Percentiles rank a stretch among this genome's conserved stretches.
Evolutionary conservation across 2,888 invertebrate genomes (phyloP).

Genomic region (Clanis bilineata): DNA sequence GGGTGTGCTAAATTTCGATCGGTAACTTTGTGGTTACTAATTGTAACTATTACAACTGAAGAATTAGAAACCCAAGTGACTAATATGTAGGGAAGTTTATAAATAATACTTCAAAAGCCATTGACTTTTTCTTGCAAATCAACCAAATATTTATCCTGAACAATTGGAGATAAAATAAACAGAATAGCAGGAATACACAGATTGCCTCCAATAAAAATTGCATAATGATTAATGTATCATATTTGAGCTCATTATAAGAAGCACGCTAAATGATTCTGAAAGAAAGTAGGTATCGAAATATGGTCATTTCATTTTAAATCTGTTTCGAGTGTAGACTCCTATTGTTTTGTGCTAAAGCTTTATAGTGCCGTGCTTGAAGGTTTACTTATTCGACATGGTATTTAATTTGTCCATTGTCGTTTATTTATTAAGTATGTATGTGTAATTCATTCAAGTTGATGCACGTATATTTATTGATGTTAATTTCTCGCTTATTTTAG

Average conservation of each 20-base stretch:
- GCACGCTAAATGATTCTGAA: background rate
- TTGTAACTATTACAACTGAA: background rate
- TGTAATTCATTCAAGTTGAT: too few species aligned
- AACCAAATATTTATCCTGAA: background rate
- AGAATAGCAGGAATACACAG: background rate
- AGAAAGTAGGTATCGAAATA: too few species aligned
- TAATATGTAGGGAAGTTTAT: background rate
- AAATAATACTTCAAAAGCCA: background rate
- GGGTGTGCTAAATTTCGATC: background rate
- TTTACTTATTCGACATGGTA: too few species aligned
- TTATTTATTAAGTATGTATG: too few species aligned
- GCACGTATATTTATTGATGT: too few species aligned
- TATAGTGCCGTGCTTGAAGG: too few species aligned
- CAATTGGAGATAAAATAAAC: background rate
- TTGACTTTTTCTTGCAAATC: background rate
- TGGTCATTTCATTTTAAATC: too few species aligned
- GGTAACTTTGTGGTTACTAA: background rate
- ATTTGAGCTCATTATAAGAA: background rate
- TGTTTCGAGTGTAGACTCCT: too few species aligned
- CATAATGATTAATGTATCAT: background rate
- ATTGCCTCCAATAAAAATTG: background rate
- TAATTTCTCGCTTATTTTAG: too few species aligned
- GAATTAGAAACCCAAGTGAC: too few species aligned
- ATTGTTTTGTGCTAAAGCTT: too few species aligned
- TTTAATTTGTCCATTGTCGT: too few species aligned